Base-by-base conservation (phyloP, 2,113 vertebrate genomes). In the Syngnathoides biaculeatus region DNA sequence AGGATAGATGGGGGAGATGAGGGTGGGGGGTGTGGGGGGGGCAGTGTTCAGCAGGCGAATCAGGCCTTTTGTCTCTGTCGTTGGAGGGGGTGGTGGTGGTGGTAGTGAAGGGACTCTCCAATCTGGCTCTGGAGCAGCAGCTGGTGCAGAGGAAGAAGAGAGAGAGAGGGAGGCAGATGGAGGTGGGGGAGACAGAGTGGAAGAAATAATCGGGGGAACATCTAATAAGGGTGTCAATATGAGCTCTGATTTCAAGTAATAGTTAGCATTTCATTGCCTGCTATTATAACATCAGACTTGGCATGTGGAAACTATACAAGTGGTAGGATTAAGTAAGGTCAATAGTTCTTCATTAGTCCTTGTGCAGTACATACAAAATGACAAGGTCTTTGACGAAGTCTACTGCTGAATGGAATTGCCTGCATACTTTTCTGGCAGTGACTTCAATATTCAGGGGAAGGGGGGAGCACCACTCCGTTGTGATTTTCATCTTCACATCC, bases 1-100 rank as follows among this genome's bases (percentile, higher is more conserved):
- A 12, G 68, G 84, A 63, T 72, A 71, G 85, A 82, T 74, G 81
- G 72, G 82, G 84, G 86, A 89, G 89, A n/a, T n/a, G 83, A 75
- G 79, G 72, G 80, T 73, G 83, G 84, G 86, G 89, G 89, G 83
- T 71, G 74, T 73, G 12, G 12, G 20, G 76, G 74, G 71, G 84
- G 86, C 86, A 88, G 86, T 87, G 86, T 89, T 90, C 84, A 86
- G 88, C 86, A 84, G 84, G 79, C 82, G 77, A 89, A 87, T 78
- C 87, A 83, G 91, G 91, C 91, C 90, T 90, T 91, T 92, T 92
- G 91, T 92, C 81, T 92, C 65, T 77, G 85, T 72, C 70, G 61
- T 78, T 78, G 82, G 56, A 72, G 81, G 78, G 79, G 84, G 85
- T 15, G 39, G 42, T 48, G 27, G 47, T 35, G 60, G 84, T 62